These are phyloP conservation scores for Anaspis maculata DNA, from an alignment of 2,888 invertebrate species.

Conservation along the genomic window DNA sequence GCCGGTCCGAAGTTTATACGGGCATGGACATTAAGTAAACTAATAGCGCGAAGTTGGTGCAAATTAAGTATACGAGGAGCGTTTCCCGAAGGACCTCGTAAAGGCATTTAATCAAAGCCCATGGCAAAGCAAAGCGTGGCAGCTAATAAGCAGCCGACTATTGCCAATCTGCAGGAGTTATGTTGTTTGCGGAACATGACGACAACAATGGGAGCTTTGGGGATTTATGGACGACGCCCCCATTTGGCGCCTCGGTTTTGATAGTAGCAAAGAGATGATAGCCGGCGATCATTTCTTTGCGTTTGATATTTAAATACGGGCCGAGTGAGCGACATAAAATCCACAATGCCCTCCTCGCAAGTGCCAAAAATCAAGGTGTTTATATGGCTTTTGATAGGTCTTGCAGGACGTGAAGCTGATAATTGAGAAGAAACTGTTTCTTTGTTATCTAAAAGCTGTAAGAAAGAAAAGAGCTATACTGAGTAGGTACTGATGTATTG, in stretches of 20 bases:
- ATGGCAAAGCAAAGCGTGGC: no score
- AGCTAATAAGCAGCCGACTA: constrained; percentile 31
- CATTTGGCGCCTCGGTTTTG: neutral
- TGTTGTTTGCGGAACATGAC: constrained; percentile 35
- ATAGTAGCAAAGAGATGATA: neutral
- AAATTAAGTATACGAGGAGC: constrained; percentile 6
- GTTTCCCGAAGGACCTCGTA: constrained; percentile 9
- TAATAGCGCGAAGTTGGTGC: constrained; percentile 16
- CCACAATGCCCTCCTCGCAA: no score
- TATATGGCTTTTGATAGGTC: no score
- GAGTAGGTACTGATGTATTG: no score
- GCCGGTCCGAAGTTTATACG: no score
- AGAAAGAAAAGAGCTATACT: no score
- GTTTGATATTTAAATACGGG: constrained; percentile 4
- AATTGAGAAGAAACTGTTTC: no score
- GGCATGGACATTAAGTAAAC: constrained; percentile 22
- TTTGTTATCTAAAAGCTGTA: no score
- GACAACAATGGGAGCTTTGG: constrained; percentile 7
- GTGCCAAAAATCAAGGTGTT: no score
- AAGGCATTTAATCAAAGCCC: constrained; percentile 29
- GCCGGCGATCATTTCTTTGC: constrained; percentile 1
- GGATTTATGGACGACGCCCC: no score
- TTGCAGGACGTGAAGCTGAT: no score
- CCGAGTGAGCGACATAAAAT: no score
- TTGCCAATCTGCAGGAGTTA: constrained; percentile 35